phyloP scores from a whole-genome alignment of 2,888 invertebrate species.

The Andrena hattorfiana region DNA sequence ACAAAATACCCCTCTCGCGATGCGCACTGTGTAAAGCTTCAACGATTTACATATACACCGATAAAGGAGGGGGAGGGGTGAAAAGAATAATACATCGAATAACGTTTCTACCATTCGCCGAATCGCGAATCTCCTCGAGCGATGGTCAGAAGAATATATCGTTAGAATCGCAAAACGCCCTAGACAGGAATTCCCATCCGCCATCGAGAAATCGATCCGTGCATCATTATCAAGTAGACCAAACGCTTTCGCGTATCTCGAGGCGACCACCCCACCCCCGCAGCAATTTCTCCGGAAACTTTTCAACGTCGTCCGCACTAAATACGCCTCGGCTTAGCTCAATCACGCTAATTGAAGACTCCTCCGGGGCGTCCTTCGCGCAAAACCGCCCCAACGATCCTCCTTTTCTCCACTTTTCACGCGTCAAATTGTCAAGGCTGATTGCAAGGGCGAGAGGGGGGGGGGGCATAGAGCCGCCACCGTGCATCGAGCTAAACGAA shows the following conservation, averaged over 20 bases:
- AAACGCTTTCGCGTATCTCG: conserved; percentile 25
- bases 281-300: conserved; percentile 41
- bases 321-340: conserved; percentile 52
- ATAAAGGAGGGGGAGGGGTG: not conserved
- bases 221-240: conserved; percentile 40
- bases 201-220: conserved; percentile 47
- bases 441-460: conserved; percentile 44
- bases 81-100: not conserved
- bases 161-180: conserved; percentile 23
- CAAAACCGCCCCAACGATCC: conserved; percentile 44
- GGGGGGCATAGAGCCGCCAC: conserved; percentile 31
- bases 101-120: not conserved
- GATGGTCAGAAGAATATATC: conserved; percentile 35
- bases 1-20: not conserved
- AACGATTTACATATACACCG: not conserved
- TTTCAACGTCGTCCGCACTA: conserved; percentile 45
- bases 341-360: conserved; percentile 69
- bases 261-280: not conserved
- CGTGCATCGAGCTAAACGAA: conserved; percentile 45
- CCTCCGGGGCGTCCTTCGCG: conserved; percentile 21
- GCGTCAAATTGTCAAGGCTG: conserved; percentile 62
- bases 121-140: conserved; percentile 3
- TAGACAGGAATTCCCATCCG: conserved; percentile 12
- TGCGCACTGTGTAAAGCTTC: not conserved
- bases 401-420: not conserved